Evolutionary conservation across 1,140 invertebrate genomes (phyloP), one percentile per base, ranked within the genome.

Genomic region (Notospermus geniculatus): DNA sequence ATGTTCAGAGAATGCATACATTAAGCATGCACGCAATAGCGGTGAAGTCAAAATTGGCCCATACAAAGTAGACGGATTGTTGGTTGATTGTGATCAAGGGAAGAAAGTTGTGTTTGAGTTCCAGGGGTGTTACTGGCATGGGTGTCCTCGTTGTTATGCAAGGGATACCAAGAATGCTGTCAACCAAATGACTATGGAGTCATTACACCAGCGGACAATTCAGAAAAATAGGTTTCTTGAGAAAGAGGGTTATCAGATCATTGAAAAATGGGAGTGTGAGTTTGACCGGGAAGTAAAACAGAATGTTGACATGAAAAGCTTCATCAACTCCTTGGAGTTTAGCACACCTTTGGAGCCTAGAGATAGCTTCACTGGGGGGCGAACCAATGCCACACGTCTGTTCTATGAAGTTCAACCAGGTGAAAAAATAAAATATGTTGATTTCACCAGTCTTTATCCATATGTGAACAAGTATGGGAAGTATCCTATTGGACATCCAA

Each of bases 401-500:
- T 66, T 68, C 32, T 69, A 75, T 56, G 68, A 74, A 64, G 54
- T 52, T 17, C 43, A 59, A 28, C 45, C 63, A n/a, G 60, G 57
- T 54, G 76, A 81, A 67, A 70, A 70, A 68, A 80, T 80, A 32
- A 63, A 66, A 60, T 81, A 80, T 55, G 36, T 72, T 0, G 77
- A 81, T 62, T 72, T 80, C 45, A 71, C 68, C 23, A 74, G 69
- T n/a, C 61, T 81, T 0, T 80, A 81, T 63, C 79, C 46, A 7
- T 5, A 4, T 7, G 46, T 50, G n/a, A 7, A n/a, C n/a, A 23
- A 19, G n/a, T 27, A 27, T 74, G 13, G 65, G 0, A 66, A 68
- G 52, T 80, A 71, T 64, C 79, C 79, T 2, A 36, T 80, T 17
- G 72, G 71, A 19, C 76, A 81, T 60, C 80, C 80, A 7, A 64